Evolutionary conservation across 2,797 vertebrate genomes (phyloP).

Genomic region (Ibycter americanus): DNA sequence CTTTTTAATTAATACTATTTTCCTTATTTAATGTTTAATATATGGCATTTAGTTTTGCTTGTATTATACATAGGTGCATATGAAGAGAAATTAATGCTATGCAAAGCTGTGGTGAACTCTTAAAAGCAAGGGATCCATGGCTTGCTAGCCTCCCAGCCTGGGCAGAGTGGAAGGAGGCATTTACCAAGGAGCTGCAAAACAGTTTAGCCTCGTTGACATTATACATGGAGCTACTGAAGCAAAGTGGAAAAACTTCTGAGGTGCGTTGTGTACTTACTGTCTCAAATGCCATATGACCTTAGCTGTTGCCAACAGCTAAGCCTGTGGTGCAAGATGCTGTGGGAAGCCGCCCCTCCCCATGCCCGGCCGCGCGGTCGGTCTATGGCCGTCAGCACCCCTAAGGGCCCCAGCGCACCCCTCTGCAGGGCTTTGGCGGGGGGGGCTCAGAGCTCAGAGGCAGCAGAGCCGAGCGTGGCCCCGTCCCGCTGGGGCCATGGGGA

Average conservation of each 20-base stretch:
- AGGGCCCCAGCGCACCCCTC: rapidly evolving
- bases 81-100: not conserved
- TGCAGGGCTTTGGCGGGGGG: not conserved
- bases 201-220: not conserved
- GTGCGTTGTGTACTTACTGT: not conserved
- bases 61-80: not conserved
- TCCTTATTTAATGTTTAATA: not conserved
- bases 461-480: rapidly evolving
- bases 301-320: not conserved
- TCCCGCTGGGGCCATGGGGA: not conserved
- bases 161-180: not conserved
- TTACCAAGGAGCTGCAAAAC: not conserved
- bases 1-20: not conserved
- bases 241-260: not conserved
- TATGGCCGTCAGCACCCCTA: not conserved
- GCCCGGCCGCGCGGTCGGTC: rapidly evolving
- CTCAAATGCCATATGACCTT: not conserved
- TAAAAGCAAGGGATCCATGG: not conserved
- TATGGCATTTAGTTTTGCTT: not conserved
- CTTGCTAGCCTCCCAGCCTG: not conserved
- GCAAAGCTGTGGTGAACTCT: not conserved
- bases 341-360: not conserved
- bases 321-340: not conserved
- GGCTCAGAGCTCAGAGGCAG: not conserved
- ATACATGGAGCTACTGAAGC: not conserved